Evolutionary conservation across 2,888 invertebrate genomes (phyloP).

Genomic region (Lasioglossum marginatum): DNA sequence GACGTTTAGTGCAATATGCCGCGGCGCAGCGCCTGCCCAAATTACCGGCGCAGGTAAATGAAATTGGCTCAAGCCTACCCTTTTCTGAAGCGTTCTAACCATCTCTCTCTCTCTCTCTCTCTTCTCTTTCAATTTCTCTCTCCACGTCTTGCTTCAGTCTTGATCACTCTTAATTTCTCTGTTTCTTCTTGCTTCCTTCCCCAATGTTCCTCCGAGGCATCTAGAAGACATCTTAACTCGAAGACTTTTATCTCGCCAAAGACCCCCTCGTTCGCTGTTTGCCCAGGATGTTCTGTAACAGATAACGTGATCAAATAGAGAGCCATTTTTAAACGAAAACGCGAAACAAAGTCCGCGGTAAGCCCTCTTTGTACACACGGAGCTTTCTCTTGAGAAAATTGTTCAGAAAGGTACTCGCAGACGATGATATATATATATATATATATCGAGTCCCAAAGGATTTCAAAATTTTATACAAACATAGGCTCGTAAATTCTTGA

Average conservation of each 20-base stretch:
- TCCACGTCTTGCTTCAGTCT: constrained; percentile 7
- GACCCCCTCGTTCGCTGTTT: background rate
- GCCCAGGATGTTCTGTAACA: background rate
- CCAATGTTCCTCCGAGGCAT: background rate
- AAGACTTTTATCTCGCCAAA: background rate
- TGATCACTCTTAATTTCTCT: constrained; percentile 39
- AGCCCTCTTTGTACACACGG: background rate
- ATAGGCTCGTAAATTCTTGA: background rate
- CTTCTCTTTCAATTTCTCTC: background rate
- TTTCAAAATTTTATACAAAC: background rate
- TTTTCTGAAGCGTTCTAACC: background rate
- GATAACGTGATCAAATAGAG: background rate
- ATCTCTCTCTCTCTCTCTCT: background rate
- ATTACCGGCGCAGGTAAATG: constrained; percentile 62
- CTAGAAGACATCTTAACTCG: background rate
- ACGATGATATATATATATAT: too few species aligned
- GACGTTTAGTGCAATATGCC: constrained; percentile 61
- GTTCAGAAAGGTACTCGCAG: background rate
- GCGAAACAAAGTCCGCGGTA: background rate
- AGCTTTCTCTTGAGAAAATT: background rate
- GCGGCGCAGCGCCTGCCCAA: constrained; percentile 40
- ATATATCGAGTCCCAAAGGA: background rate
- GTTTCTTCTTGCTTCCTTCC: background rate
- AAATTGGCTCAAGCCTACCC: constrained; percentile 56
- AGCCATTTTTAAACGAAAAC: background rate